Evolutionary conservation across 2,797 vertebrate genomes (phyloP).

Genomic region (Microctenopoma stevenorrisi): DNA sequence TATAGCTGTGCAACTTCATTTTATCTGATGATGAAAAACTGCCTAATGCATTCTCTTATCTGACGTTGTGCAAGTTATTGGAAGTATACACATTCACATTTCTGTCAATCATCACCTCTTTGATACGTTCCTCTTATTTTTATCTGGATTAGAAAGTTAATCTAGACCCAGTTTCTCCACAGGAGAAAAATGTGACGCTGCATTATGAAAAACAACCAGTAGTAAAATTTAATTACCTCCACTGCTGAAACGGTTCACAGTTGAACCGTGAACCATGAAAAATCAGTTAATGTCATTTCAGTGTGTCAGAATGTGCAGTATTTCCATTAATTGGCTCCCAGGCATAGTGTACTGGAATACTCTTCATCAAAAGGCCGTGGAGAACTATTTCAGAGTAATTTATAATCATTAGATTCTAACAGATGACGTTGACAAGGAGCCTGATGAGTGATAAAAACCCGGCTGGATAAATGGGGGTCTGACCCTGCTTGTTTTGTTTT

Average conservation of each 20-base stretch:
- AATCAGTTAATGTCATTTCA: not conserved
- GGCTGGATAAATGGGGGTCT: slow-evolving; percentile 31
- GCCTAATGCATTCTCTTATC: too few species aligned
- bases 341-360: not conserved
- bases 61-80: not conserved
- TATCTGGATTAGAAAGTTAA: not conserved
- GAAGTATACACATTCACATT: not conserved
- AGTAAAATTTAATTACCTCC: too few species aligned
- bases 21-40: too few species aligned
- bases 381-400: slow-evolving; percentile 23
- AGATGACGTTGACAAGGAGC: slow-evolving; percentile 21
- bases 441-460: slow-evolving; percentile 38
- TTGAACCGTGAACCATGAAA: not conserved
- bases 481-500: slow-evolving; percentile 25
- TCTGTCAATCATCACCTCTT: not conserved
- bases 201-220: too few species aligned
- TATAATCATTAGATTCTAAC: slow-evolving; percentile 21
- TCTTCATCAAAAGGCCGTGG: not conserved
- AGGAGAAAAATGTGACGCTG: not conserved
- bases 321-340: slow-evolving; percentile 15
- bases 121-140: slow-evolving; percentile 1
- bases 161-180: not conserved
- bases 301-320: not conserved
- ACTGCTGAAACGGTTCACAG: not conserved
- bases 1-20: too few species aligned